Evolutionary conservation across 64 coral and sea anemone species (phyloP).

Genomic region (Hydrozoanthus tunicans): DNA sequence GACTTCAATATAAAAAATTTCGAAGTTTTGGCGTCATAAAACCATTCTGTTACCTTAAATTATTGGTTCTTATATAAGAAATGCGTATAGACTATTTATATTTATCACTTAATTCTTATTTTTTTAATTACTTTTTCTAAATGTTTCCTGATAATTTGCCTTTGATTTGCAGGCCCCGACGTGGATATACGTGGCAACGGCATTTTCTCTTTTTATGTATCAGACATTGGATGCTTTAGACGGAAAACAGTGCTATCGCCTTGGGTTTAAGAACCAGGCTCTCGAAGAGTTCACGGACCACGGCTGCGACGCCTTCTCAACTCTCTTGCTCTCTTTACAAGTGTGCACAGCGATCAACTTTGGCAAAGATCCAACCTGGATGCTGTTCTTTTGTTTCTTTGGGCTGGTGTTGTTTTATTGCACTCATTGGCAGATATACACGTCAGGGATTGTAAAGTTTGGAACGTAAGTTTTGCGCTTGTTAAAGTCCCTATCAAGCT

Average conservation of each 20-base stretch:
- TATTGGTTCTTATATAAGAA: too few species aligned
- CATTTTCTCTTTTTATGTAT: background rate
- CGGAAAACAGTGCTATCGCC: slow-evolving; percentile 17
- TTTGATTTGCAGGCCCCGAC: background rate
- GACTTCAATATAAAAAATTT: too few species aligned
- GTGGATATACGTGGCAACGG: background rate
- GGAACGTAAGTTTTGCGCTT: background rate
- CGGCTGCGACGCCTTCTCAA: background rate
- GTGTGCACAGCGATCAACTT: background rate
- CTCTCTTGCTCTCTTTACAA: slow-evolving; percentile 7
- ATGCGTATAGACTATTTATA: too few species aligned
- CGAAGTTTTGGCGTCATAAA: too few species aligned
- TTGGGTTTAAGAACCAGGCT: background rate
- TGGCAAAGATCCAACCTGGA: slow-evolving; percentile 6
- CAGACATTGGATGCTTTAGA: slow-evolving; percentile 32
- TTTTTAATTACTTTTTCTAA: too few species aligned
- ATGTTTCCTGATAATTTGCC: too few species aligned
- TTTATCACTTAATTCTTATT: too few species aligned
- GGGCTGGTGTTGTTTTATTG: background rate
- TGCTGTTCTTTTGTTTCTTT: slow-evolving; percentile 25
- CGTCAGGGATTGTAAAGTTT: slow-evolving; percentile 31
- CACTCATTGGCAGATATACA: slow-evolving; percentile 29
- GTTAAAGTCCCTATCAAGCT: too few species aligned
- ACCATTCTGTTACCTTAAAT: too few species aligned
- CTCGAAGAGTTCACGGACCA: slow-evolving; percentile 29